Conservation (phyloP, 1,140 invertebrate species). For the Littorina saxatilis region DNA sequence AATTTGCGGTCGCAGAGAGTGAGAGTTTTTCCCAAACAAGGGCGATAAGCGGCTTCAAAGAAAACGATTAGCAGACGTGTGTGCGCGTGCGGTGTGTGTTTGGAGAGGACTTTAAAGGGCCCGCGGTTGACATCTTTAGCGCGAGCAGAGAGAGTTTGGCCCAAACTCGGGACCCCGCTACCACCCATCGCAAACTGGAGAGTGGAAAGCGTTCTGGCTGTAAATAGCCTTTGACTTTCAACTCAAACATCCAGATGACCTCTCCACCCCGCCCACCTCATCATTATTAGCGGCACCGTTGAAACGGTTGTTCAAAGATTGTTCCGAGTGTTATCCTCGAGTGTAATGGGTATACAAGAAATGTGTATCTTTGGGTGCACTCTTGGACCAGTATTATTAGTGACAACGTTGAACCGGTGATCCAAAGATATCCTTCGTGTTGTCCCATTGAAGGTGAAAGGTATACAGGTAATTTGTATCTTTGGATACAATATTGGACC, state of each 20-base stretch:
- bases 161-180: background rate
- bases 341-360: no score
- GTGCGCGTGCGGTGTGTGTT: slow-evolving; percentile 13
- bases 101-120: background rate
- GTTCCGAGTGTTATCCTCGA: no score
- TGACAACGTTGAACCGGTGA: no score
- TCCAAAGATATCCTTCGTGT: no score
- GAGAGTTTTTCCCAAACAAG: slow-evolving; percentile 11
- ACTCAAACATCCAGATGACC: background rate
- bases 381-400: no score
- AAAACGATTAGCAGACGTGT: slow-evolving; percentile 13
- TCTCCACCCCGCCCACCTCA: no score
- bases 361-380: no score
- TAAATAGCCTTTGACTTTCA: background rate
- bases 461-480: no score
- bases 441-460: no score
- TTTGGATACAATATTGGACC: no score
- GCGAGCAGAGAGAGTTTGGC: background rate
- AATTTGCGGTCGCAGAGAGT: background rate
- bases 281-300: no score
- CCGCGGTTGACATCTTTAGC: background rate
- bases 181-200: background rate
- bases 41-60: slow-evolving; percentile 1
- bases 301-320: no score
- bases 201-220: background rate